Base-by-base conservation (phyloP, 37 sponge, comb jelly and placozoan species). In the Chondrosia reniformis region DNA sequence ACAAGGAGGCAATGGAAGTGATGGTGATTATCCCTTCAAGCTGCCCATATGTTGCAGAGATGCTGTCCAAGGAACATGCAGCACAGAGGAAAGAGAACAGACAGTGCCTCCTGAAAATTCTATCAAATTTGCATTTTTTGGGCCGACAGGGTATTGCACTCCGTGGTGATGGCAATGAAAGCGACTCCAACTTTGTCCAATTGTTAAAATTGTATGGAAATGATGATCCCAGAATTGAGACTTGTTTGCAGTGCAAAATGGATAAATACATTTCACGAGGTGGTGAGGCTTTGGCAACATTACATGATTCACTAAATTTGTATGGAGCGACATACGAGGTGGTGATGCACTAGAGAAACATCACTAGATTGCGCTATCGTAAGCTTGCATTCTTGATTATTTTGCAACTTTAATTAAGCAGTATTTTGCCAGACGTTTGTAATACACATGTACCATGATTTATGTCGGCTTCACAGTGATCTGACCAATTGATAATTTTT, bases 141-240 rank as follows among this genome's bases (percentile, higher is more conserved):
- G 83, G 85, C 6, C 76, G 88, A 15, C 88, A 92, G 78, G 93
- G 76, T 74, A 1, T 76, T 13, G 13, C 80, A 25, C 31, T 85
- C 12, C 42, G 85, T 33, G 85, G 79, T n/a, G 37, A 64, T 43
- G 76, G 65, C 7, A 55, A 65, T 63, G 81, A 69, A 43, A 44
- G 22, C n/a, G 71, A 80, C 32, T 74, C 76, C 0, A 88, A 83
- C 33, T 83, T 88, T 63, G 75, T 34, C 15, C 84, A 83, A 43
- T 46, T 83, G 19, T 39, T 85, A 49, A 81, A 80, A 55, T 59
- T 80, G 25, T 58, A 69, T 40, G 81, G 49, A 24, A 17, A 32
- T 71, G 81, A 76, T 54, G 89, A 84, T 45, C 74, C 62, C 12
- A 38, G 80, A 61, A 46, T 83, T 42, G 72, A 44, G 45, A 41